These are phyloP conservation scores for Philonicus albiceps DNA, from an alignment of 2,888 invertebrate species.

Conservation along the genomic window DNA sequence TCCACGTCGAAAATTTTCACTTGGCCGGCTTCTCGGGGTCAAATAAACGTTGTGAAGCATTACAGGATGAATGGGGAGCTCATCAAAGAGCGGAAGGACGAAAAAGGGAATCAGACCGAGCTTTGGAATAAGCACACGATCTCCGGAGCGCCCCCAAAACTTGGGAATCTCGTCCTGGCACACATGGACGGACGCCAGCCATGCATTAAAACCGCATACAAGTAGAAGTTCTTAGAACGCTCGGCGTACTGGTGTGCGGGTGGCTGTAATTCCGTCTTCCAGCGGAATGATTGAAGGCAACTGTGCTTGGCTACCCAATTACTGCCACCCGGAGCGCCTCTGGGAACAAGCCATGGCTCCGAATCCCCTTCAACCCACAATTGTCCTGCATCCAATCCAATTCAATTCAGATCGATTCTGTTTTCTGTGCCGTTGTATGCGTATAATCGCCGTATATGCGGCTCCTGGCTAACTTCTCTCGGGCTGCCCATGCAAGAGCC, in stretches of 20 bases:
- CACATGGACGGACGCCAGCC: constrained; percentile 34
- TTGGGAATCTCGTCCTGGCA: neutral
- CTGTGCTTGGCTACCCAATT: constrained; percentile 33
- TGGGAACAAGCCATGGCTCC: neutral
- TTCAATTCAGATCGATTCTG: constrained; percentile 37
- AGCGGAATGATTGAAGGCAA: constrained; percentile 38
- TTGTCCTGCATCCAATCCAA: constrained; percentile 22
- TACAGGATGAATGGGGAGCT: constrained; percentile 5
- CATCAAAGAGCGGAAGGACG: constrained; percentile 23
- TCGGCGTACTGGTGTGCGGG: neutral
- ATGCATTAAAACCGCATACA: constrained; percentile 42
- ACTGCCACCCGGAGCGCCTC: neutral
- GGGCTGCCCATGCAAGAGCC: neutral
- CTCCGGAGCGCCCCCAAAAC: neutral
- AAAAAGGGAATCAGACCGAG: constrained; percentile 15
- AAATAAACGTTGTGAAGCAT: constrained; percentile 26
- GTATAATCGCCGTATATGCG: constrained; percentile 18
- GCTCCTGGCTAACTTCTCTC: constrained; percentile 12
- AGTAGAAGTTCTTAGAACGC: constrained; percentile 27
- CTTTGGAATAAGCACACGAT: constrained; percentile 25
- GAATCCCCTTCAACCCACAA: neutral
- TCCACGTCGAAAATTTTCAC: constrained; percentile 22
- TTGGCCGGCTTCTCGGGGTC: constrained; percentile 9
- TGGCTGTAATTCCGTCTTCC: constrained; percentile 10
- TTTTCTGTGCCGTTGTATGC: constrained; percentile 24